These are phyloP conservation scores for Drosophila mauritiana DNA, from an alignment of 1,140 invertebrate genomes.

Conservation along the genomic window DNA sequence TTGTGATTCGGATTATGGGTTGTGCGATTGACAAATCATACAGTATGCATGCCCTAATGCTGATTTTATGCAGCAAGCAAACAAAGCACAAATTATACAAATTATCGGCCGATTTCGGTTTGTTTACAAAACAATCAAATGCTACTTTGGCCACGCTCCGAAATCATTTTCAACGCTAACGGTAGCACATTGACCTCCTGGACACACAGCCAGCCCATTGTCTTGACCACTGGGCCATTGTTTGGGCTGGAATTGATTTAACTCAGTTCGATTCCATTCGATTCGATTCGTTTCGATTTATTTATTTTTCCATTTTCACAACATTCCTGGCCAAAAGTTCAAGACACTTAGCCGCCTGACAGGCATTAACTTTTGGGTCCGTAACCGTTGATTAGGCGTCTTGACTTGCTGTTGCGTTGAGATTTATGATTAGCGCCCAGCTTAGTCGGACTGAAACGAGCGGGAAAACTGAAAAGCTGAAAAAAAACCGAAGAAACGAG, in stretches of 20 bases:
- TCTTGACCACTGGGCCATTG: conserved; percentile 38
- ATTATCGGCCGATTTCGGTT: conserved; percentile 54
- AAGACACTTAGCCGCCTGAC: conserved; percentile 77
- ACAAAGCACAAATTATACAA: conserved; percentile 62
- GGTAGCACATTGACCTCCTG: conserved; percentile 76
- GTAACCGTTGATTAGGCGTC: conserved; percentile 69
- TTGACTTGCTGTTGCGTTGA: conserved; percentile 65
- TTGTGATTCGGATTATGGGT: conserved; percentile 17
- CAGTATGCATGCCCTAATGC: conserved; percentile 37
- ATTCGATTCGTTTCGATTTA: conserved; percentile 59
- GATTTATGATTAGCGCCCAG: conserved; percentile 78
- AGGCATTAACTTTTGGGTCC: conserved; percentile 71
- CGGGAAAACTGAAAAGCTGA: neutral
- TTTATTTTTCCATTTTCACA: conserved; percentile 74
- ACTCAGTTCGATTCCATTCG: conserved; percentile 19
- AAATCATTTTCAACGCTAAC: conserved; percentile 65
- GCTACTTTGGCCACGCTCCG: conserved; percentile 48
- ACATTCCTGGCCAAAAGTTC: conserved; percentile 77
- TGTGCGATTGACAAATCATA: conserved; percentile 12
- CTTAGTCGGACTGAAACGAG: neutral
- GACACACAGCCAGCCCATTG: conserved; percentile 40
- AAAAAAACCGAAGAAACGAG: conserved; percentile 7
- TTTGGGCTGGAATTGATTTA: conserved; percentile 35
- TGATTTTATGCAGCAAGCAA: conserved; percentile 62
- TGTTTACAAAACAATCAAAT: conserved; percentile 68